phyloP scores from a whole-genome alignment of 2,888 invertebrate species.

The Balanococcus diminutus region DNA sequence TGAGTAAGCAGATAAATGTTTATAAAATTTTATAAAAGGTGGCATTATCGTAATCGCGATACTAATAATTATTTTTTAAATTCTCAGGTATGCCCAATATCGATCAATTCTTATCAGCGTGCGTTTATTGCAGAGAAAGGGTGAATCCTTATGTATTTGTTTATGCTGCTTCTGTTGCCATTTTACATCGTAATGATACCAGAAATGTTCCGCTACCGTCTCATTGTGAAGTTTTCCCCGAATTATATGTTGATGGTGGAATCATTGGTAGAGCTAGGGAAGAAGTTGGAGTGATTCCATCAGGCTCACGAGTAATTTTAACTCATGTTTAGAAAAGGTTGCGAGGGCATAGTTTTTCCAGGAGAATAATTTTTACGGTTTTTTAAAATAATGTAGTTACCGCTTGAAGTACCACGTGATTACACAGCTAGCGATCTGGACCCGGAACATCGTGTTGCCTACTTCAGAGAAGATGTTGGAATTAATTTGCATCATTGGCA shows the following conservation, averaged over 20 bases:
- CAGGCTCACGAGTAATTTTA: constrained; percentile 68
- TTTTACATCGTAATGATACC: constrained; percentile 73
- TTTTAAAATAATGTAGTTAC: constrained; percentile 67
- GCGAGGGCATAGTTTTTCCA: too few relatives aligned
- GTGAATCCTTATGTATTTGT: constrained; percentile 82
- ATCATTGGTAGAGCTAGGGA: constrained; percentile 74
- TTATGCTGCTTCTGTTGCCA: constrained; percentile 77
- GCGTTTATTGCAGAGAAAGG: constrained; percentile 73
- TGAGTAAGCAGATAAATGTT: constrained; percentile 64
- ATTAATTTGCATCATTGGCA: constrained; percentile 90
- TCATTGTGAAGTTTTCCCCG: constrained; percentile 79
- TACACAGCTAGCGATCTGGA: constrained; percentile 77
- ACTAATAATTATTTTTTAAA: constrained; percentile 54
- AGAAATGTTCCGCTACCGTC: constrained; percentile 73
- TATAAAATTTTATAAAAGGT: constrained; percentile 72
- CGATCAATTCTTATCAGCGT: constrained; percentile 74
- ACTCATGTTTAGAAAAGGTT: too few relatives aligned
- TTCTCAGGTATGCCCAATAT: constrained; percentile 73
- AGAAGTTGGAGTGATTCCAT: constrained; percentile 69
- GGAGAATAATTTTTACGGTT: neutral
- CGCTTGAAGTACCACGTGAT: constrained; percentile 73
- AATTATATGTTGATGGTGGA: constrained; percentile 75
- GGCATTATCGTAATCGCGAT: constrained; percentile 73
- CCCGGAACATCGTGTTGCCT: constrained; percentile 79
- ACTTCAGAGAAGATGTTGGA: constrained; percentile 84